Evolutionary conservation across 23 tunicate genomes (phyloP).

Genomic region (Oikopleura dioica): DNA sequence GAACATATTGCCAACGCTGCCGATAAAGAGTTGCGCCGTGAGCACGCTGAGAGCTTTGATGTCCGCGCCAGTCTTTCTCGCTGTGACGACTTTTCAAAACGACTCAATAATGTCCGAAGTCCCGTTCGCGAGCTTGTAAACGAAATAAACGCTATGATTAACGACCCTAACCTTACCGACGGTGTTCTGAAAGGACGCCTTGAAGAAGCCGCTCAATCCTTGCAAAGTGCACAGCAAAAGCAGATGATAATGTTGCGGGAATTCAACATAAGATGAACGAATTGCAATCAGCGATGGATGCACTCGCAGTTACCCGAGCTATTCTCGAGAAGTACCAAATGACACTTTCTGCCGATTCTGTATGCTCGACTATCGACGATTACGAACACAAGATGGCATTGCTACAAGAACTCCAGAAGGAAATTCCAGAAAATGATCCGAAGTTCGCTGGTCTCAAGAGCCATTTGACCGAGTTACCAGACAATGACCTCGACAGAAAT

Average conservation of each 20-base stretch:
- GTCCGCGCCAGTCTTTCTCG: background rate
- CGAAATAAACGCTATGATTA: background rate
- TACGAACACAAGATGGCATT: background rate
- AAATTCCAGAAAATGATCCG: constrained; percentile 23
- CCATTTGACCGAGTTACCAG: background rate
- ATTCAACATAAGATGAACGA: background rate
- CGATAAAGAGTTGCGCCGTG: constrained; percentile 2
- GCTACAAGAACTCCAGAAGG: constrained; percentile 8
- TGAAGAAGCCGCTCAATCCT: background rate
- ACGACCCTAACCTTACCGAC: background rate
- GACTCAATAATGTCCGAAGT: background rate
- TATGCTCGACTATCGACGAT: background rate
- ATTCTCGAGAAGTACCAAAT: background rate
- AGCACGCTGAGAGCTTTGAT: background rate
- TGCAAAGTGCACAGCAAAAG: background rate
- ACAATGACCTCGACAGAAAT: background rate
- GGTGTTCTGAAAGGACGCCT: background rate
- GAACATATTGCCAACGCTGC: background rate
- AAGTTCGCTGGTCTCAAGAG: constrained; percentile 16
- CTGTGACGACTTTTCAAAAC: constrained; percentile 5
- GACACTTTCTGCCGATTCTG: background rate
- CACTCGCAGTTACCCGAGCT: background rate
- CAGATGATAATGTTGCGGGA: background rate
- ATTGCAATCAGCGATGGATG: background rate
- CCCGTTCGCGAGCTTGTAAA: background rate